Evolutionary conservation across 2,888 invertebrate species (phyloP).

Genomic region (Notodonta dromedarius): DNA sequence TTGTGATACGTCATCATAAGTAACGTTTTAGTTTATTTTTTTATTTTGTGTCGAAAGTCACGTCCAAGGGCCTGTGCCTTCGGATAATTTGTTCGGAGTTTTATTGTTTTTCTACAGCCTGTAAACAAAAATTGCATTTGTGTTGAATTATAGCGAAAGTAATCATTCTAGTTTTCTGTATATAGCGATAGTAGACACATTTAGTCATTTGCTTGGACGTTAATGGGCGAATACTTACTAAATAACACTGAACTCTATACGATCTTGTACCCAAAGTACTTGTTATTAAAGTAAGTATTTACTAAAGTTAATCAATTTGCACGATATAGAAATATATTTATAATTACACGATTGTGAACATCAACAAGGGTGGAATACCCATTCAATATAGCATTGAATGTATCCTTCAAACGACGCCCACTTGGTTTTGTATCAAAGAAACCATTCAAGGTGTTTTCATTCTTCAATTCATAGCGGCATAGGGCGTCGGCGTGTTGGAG

Average conservation of each 20-base stretch:
- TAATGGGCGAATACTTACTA: too few species aligned
- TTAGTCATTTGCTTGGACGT: too few species aligned
- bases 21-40: background rate
- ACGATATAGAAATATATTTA: slow-evolving; percentile 23
- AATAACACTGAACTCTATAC: too few species aligned
- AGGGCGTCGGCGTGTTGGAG: slow-evolving; percentile 16
- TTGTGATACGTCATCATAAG: slow-evolving; percentile 12
- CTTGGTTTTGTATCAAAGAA: slow-evolving; percentile 15
- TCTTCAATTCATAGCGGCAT: slow-evolving; percentile 19
- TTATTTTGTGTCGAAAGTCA: background rate
- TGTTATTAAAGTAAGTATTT: background rate
- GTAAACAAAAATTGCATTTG: background rate
- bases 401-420: slow-evolving; percentile 27
- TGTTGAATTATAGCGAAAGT: too few species aligned
- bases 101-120: background rate
- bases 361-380: slow-evolving; percentile 17
- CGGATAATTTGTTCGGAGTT: background rate
- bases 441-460: slow-evolving; percentile 10
- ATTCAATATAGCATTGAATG: slow-evolving; percentile 22
- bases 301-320: slow-evolving; percentile 7
- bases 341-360: slow-evolving; percentile 19
- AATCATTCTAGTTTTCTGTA: too few species aligned
- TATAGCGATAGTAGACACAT: too few species aligned
- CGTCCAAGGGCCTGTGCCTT: background rate
- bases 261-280: too few species aligned